phyloP scores from a whole-genome alignment of 2,888 invertebrate genomes.

The Heliconius hortense region DNA sequence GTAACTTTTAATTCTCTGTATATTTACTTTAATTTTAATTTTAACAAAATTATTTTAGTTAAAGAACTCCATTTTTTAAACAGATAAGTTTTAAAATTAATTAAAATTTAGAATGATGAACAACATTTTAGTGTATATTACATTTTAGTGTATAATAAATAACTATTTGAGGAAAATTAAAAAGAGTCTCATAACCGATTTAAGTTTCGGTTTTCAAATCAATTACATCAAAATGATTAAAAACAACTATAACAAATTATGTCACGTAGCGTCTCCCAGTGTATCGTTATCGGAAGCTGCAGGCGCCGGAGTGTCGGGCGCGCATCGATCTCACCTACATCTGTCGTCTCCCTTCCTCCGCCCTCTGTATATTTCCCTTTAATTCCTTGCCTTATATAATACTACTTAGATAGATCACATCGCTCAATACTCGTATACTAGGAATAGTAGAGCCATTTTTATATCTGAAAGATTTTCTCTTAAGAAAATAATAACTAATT shows the following conservation, averaged over 20 bases:
- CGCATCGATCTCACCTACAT: constrained; percentile 53
- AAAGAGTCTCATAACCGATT: too few species aligned
- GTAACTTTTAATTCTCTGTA: too few species aligned
- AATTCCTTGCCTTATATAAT: constrained; percentile 31
- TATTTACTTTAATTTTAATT: too few species aligned
- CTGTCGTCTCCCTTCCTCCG: constrained; percentile 32
- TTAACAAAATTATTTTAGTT: too few species aligned
- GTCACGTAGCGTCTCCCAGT: constrained; percentile 23
- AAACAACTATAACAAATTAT: background rate
- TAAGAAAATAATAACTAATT: background rate
- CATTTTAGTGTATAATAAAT: too few species aligned
- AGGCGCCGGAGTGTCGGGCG: constrained; percentile 73
- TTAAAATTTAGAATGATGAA: too few species aligned
- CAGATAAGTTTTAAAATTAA: too few species aligned
- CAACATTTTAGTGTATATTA: too few species aligned
- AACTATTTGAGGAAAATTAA: too few species aligned
- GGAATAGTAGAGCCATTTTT: background rate
- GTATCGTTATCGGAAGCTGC: constrained; percentile 33
- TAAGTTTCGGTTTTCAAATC: background rate
- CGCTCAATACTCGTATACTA: background rate
- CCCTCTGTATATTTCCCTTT: constrained; percentile 8
- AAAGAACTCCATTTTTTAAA: too few species aligned
- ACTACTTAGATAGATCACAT: constrained; percentile 10
- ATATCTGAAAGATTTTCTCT: background rate
- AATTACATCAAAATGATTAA: background rate